Base-by-base conservation (phyloP, 2,113 vertebrate species). In the Saccopteryx bilineata region DNA sequence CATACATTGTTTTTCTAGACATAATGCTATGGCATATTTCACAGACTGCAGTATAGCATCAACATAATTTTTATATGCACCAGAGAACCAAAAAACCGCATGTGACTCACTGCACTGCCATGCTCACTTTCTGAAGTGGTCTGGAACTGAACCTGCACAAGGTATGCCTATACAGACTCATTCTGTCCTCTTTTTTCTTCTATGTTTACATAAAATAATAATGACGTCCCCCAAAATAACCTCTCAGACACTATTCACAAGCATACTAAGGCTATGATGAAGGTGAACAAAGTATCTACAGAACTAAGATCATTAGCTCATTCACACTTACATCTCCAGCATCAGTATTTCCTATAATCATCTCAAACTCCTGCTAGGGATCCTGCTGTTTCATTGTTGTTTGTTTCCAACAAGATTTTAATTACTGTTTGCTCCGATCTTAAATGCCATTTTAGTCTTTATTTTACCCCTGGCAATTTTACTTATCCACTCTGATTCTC, bases 401-500 rank as follows among this genome's bases (percentile, higher is more conserved):
- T 95, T 84, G 71, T 50, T 79, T 85, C 69, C 68, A 80, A 92
- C 31, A 88, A 88, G 28, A 61, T 66, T 66, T 56, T 83, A 86
- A 91, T 28, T 56, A 69, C 9, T 50, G 14, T 81, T 21, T 71
- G 28, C 19, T 87, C 46, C 1, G 52, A 31, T 58, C n/a, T 65
- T 74, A 15, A 14, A 7, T 14, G 46, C 50, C 15, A 91, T 11
- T 87, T 87, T 61, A 23, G 33, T 68, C 19, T 89, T 63, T 61
- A 69, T 19, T 48, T 90, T 56, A 74, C 6, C 17, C 31, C 74
- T 66, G 19, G 58, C 46, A 85, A 72, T 71, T 56, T 93, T 33
- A 76, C 50, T n/a, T 69, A 48, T n/a, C 18, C 46, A 89, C 61
- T 74, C 50, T 78, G 19, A 54, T 87, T 66, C 84, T 90, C 87